These are phyloP conservation scores for Rapana venosa DNA, from an alignment of 2,888 invertebrate species.

Conservation along the genomic window DNA sequence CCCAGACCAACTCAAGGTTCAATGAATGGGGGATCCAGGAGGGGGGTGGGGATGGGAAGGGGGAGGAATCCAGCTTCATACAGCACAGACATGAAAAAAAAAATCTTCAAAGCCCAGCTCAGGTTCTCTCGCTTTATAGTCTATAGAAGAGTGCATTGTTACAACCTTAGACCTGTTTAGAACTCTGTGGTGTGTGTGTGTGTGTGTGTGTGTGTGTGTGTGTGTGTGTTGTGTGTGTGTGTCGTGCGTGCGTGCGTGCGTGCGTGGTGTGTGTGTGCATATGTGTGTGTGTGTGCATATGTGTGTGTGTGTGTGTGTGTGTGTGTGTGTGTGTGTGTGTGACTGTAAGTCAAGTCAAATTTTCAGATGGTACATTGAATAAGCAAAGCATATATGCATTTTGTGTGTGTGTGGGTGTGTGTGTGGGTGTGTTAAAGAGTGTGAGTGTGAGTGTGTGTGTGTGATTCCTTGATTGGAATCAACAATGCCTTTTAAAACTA, in stretches of 20 bases:
- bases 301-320: background rate
- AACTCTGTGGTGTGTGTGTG: background rate
- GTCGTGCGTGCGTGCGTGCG: background rate
- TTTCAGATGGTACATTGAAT: too few relatives aligned
- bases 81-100: too few relatives aligned
- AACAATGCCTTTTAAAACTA: too few relatives aligned
- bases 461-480: background rate
- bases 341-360: too few relatives aligned
- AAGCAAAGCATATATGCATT: background rate
- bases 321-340: conserved; percentile 8
- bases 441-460: background rate
- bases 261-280: background rate
- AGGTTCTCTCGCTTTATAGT: too few relatives aligned
- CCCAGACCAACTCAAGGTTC: too few relatives aligned
- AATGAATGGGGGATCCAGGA: too few relatives aligned
- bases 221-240: background rate
- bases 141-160: too few relatives aligned
- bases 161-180: too few relatives aligned
- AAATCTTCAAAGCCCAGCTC: too few relatives aligned
- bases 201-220: background rate
- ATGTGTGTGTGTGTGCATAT: background rate
- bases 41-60: too few relatives aligned
- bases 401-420: background rate
- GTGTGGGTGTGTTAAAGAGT: background rate
- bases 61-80: too few relatives aligned